These are phyloP conservation scores for Cettia cetti DNA, from an alignment of 2,113 vertebrate species.

Conservation along the genomic window DNA sequence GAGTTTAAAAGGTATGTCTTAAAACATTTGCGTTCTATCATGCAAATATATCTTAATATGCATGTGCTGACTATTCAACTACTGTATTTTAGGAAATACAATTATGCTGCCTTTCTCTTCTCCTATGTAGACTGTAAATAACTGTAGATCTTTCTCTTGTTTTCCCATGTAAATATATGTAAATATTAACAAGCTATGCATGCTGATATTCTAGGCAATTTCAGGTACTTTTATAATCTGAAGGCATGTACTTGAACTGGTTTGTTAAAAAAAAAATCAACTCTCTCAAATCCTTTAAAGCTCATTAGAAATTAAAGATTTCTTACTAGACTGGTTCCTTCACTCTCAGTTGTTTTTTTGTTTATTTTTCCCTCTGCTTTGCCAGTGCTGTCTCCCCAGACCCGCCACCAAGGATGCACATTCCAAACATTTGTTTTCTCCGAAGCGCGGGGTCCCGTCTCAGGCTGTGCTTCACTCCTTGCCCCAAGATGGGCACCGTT, in stretches of 20 bases:
- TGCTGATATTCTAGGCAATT: conserved; percentile 94
- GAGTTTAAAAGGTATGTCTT: conserved; percentile 73
- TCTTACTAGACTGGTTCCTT: conserved; percentile 72
- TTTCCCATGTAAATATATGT: conserved; percentile 93
- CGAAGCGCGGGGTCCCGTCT: accelerated
- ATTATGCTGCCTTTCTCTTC: conserved; percentile 84
- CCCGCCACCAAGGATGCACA: not conserved
- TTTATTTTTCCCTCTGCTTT: not conserved
- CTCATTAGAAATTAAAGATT: conserved; percentile 80
- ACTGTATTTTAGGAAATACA: conserved; percentile 82
- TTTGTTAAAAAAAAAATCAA: conserved; percentile 79
- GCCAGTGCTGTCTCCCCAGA: not conserved
- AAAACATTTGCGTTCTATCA: conserved; percentile 77
- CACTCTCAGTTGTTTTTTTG: conserved; percentile 22
- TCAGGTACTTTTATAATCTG: conserved; percentile 99
- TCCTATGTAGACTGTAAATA: conserved; percentile 88
- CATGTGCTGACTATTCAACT: conserved; percentile 86
- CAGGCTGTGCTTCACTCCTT: accelerated
- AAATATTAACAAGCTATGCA: conserved; percentile 95
- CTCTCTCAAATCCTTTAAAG: conserved; percentile 74
- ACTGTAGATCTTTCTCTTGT: conserved; percentile 80
- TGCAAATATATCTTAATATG: conserved; percentile 87
- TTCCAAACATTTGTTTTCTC: not conserved
- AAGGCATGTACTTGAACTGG: conserved; percentile 87
- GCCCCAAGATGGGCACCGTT: not conserved